These are phyloP conservation scores for Paraescarpia echinospica DNA, from an alignment of 1,140 invertebrate genomes.

Conservation along the genomic window DNA sequence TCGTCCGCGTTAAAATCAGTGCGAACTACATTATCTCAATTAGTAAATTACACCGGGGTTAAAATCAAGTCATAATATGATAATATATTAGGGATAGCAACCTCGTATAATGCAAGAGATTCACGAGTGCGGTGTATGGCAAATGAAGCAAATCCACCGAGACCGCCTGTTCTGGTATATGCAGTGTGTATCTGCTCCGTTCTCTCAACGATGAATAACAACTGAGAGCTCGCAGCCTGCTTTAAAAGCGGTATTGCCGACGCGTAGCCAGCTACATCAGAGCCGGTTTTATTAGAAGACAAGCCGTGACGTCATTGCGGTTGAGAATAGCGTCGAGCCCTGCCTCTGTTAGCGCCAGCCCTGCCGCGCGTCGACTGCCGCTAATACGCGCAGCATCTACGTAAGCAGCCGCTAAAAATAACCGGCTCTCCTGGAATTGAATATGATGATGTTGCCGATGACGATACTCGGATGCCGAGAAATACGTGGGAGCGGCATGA, in stretches of 20 bases:
- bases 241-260: not conserved
- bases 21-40: not conserved
- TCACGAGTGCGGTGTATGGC: not conserved
- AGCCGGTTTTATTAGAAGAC: not conserved
- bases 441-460: conserved; percentile 1
- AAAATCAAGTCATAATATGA: not conserved
- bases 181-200: not conserved
- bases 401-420: not conserved
- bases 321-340: not conserved
- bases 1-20: not conserved
- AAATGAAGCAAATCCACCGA: not conserved
- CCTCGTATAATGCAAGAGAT: not conserved
- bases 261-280: not conserved
- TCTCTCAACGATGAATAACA: not conserved
- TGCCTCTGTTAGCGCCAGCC: not conserved
- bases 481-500: not conserved
- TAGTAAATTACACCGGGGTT: not conserved
- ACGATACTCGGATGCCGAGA: not conserved
- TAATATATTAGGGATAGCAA: not conserved
- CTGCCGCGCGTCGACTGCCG: not conserved
- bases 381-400: not conserved
- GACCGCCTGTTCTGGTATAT: not conserved
- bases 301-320: not conserved
- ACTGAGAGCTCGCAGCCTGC: not conserved
- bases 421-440: not conserved